Evolutionary conservation across 1,140 invertebrate genomes (phyloP), one percentile per base, ranked within the genome.

Genomic region (Polypedilum pembai): DNA sequence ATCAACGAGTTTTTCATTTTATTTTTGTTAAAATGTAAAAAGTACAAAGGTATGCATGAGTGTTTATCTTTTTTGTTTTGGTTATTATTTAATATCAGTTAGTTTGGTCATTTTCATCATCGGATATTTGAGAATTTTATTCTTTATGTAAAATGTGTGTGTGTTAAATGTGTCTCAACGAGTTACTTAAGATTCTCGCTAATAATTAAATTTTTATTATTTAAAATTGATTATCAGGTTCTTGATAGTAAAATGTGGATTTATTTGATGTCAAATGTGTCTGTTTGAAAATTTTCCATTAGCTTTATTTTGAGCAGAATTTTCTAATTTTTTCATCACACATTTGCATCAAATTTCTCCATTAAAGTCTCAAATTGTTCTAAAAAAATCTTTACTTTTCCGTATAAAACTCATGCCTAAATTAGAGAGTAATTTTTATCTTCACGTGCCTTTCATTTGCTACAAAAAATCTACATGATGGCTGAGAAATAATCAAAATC

Each of bases 11-110:
- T 45, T 45, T 56, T 56, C 45, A 56, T 56, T 45, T 8, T n/a
- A 56, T n/a, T n/a, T 56, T 56, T 56, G 45, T 56, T 56, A 56
- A 56, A 56, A 56, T 56, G 45, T 56, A 56, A 56, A 56, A 56
- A 56, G 45, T 56, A 56, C 45, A 56, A 56, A 56, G 45, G 45
- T 56, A 56, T 56, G 45, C 45, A 56, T 33, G 24, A 33, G 24
- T 33, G 24, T 33, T 33, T 33, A 33, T 33, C 24, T 5, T 33
- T 33, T 5, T 33, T 33, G 24, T 33, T 33, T 33, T 33, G 24
- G 24, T 33, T 33, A 5, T 33, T 33, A 3, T 33, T 33, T 33
- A 33, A 33, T 33, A 33, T 33, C 24, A 33, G 24, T 33, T 33
- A 56, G 12, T 56, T n/a, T 56, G 45, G 45, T 56, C 12, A 56